Conservation (phyloP, 2,888 invertebrate genomes). For the Oscheius sp. region DNA sequence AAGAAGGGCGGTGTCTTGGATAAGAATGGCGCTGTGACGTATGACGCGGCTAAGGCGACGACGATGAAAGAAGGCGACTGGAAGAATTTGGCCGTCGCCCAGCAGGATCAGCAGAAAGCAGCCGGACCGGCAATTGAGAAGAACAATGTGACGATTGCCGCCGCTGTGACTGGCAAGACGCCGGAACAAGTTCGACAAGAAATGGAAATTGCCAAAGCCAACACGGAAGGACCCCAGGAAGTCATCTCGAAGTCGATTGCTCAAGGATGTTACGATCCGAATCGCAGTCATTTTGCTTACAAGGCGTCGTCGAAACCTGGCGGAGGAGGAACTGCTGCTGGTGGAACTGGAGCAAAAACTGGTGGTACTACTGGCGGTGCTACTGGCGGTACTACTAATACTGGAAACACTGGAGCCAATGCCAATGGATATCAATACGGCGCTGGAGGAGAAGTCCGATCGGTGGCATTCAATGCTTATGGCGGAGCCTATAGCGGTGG, state of each 20-base stretch:
- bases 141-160: slow-evolving; percentile 7
- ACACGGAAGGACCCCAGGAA: neutral
- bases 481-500: neutral
- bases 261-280: neutral
- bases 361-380: neutral
- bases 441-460: neutral
- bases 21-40: slow-evolving; percentile 6
- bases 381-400: too few species aligned
- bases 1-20: slow-evolving; percentile 29
- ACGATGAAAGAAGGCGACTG: slow-evolving; percentile 13
- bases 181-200: slow-evolving; percentile 25
- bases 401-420: neutral
- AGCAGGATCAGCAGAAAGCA: slow-evolving; percentile 14
- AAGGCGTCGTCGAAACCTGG: too few species aligned
- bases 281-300: neutral
- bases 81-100: slow-evolving; percentile 10
- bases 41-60: neutral
- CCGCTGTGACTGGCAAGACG: slow-evolving; percentile 17
- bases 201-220: slow-evolving; percentile 7
- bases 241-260: neutral
- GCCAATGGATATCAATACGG: neutral
- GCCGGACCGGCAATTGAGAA: slow-evolving; percentile 18
- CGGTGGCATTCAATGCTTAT: too few species aligned
- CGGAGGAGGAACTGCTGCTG: neutral
- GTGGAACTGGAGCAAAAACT: neutral